Evolutionary conservation across 2,797 vertebrate species (phyloP).

Genomic region (Mycteria americana): DNA sequence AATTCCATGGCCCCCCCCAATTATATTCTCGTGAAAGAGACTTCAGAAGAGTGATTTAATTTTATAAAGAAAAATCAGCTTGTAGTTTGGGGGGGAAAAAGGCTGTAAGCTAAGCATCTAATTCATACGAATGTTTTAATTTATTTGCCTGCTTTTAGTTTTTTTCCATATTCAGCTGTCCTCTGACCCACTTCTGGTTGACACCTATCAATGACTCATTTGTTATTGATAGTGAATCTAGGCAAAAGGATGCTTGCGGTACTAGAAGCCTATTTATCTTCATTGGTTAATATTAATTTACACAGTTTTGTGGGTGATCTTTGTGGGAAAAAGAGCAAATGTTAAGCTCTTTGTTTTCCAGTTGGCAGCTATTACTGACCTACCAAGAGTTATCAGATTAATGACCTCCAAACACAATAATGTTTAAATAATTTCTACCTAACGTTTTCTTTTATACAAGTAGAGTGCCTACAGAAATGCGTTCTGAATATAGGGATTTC

Average conservation of each 20-base stretch:
- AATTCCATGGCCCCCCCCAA: not conserved
- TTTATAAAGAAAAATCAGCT: not conserved
- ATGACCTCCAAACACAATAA: not conserved
- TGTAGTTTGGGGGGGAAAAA: not conserved
- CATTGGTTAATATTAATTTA: not conserved
- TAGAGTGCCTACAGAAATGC: not conserved
- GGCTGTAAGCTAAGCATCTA: not conserved
- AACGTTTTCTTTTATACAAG: not conserved
- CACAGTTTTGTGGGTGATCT: not conserved
- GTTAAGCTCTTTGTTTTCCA: not conserved
- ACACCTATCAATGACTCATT: not conserved
- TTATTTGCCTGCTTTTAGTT: not conserved
- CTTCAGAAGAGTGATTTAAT: not conserved
- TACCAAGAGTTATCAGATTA: not conserved
- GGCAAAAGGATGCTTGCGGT: not conserved
- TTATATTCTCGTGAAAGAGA: not conserved
- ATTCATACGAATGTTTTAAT: not conserved
- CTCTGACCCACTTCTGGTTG: not conserved
- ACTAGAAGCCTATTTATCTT: not conserved
- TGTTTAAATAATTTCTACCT: not conserved
- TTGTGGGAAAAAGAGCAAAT: not conserved
- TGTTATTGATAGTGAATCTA: not conserved
- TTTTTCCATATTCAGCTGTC: not conserved
- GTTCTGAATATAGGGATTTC: not conserved
- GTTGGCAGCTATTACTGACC: not conserved